Evolutionary conservation across 2,888 invertebrate species (phyloP).

Genomic region (Macrosiphum euphorbiae): DNA sequence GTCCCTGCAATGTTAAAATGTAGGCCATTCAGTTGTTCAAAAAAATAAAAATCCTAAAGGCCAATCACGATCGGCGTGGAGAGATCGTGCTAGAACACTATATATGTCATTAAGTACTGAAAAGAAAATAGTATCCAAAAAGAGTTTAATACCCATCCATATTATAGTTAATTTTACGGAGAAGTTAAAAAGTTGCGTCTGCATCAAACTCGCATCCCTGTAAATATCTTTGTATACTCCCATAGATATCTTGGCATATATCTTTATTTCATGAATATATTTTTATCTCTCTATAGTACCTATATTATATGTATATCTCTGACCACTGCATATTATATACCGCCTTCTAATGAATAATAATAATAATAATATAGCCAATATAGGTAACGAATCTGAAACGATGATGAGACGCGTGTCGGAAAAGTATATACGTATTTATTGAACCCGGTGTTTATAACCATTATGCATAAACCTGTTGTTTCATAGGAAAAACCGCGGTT

Average conservation of each 20-base stretch:
- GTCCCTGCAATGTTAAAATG: background rate
- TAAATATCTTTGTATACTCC: too few species aligned
- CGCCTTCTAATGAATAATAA: background rate
- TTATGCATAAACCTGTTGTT: slow-evolving; percentile 33
- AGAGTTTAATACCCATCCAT: background rate
- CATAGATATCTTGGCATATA: too few species aligned
- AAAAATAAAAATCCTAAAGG: background rate
- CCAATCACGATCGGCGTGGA: background rate
- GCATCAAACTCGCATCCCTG: too few species aligned
- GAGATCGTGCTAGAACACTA: background rate
- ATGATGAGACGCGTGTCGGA: background rate
- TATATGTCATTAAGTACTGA: background rate
- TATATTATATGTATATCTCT: too few species aligned
- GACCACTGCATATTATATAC: too few species aligned
- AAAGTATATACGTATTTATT: background rate
- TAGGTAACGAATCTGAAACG: background rate
- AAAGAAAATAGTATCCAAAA: background rate
- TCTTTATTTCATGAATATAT: too few species aligned
- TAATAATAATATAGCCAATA: background rate
- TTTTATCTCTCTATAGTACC: too few species aligned
- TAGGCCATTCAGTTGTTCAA: background rate
- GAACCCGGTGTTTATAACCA: background rate
- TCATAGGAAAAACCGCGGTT: background rate
- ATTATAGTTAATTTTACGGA: too few species aligned
- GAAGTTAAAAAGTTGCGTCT: too few species aligned